Evolutionary conservation across 2,113 vertebrate genomes (phyloP).

Genomic region (Dryoscopus gambensis): DNA sequence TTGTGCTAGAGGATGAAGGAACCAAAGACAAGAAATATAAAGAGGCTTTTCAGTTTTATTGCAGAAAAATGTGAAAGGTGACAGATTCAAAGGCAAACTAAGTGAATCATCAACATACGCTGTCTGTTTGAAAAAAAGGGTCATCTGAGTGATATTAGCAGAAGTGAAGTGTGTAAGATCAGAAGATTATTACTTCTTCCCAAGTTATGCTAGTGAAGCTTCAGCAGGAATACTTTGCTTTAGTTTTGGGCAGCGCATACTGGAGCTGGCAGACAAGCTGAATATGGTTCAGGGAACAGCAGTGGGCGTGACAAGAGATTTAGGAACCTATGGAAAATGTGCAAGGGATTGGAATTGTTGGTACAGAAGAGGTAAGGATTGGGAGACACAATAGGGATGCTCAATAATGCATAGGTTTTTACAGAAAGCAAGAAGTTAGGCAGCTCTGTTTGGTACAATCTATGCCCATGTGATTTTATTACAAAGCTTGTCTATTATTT

Average conservation of each 20-base stretch:
- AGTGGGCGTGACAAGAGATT: neutral
- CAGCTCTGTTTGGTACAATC: neutral
- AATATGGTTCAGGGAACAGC: neutral
- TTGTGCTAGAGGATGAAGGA: neutral
- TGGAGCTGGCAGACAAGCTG: neutral
- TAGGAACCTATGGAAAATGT: neutral
- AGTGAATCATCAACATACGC: neutral
- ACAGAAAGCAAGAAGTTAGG: neutral
- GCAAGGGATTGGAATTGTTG: neutral
- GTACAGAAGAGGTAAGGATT: neutral
- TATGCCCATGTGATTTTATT: neutral
- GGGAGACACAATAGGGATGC: neutral
- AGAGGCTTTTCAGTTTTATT: neutral
- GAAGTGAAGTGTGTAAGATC: neutral
- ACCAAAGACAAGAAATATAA: neutral
- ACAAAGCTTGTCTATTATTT: neutral
- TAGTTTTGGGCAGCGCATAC: neutral
- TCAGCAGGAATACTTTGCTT: neutral
- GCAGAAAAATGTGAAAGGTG: neutral
- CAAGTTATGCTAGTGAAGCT: neutral
- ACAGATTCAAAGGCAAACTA: neutral
- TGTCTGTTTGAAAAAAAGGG: neutral
- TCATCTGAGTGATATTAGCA: neutral
- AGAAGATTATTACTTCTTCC: neutral
- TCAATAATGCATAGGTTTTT: neutral